phyloP scores from a whole-genome alignment of 2,113 vertebrate genomes.

The Sturnus vulgaris region DNA sequence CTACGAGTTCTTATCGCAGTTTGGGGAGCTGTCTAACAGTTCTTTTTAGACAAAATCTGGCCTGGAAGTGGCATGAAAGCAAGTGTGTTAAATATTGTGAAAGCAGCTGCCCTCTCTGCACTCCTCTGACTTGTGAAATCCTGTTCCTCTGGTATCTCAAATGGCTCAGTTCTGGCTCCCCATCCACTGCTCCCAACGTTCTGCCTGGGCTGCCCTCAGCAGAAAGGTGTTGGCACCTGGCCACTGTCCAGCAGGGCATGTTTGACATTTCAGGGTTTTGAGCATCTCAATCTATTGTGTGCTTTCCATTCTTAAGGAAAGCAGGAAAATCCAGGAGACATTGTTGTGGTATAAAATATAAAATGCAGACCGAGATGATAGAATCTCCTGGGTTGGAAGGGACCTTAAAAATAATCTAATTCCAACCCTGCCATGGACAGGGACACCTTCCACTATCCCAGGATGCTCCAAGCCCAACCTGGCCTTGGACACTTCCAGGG shows the following conservation, averaged over 20 bases:
- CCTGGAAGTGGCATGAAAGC: constrained; percentile 21
- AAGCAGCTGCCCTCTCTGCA: neutral
- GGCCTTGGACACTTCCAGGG: neutral
- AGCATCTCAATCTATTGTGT: neutral
- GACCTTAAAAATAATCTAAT: neutral
- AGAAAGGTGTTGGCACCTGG: neutral
- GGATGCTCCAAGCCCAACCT: neutral
- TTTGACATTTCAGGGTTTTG: neutral
- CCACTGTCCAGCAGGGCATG: neutral
- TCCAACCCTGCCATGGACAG: neutral
- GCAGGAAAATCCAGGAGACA: neutral
- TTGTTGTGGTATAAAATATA: neutral
- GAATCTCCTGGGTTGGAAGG: neutral
- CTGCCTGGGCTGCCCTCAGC: neutral
- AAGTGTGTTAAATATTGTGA: constrained; percentile 3
- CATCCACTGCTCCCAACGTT: fast-evolving
- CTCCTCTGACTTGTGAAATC: neutral
- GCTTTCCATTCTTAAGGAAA: neutral
- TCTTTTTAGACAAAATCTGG: constrained; percentile 4
- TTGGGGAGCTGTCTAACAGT: constrained; percentile 10
- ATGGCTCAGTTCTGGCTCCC: neutral
- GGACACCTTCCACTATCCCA: neutral
- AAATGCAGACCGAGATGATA: neutral
- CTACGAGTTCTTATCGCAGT: neutral
- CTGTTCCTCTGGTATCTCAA: neutral